Conservation (phyloP, 2,113 vertebrate species). For the Sylvietta virens region DNA sequence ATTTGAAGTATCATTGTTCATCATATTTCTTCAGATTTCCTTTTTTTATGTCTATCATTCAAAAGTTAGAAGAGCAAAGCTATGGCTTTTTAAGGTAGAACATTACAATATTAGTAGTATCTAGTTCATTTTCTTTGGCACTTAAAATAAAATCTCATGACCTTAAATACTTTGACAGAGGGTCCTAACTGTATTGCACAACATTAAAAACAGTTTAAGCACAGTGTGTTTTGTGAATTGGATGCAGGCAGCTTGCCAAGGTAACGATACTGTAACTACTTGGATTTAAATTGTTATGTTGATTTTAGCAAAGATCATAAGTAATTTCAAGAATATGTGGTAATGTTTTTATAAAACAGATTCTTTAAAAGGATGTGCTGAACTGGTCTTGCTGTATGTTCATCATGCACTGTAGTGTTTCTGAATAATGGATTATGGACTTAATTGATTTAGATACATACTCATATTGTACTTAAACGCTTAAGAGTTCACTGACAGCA, state of each 20-base stretch:
- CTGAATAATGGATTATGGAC: neutral
- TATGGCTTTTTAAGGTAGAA: constrained; percentile 2
- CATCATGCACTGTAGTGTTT: neutral
- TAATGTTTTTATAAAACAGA: constrained; percentile 7
- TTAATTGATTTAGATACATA: neutral
- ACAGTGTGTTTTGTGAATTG: constrained; percentile 40
- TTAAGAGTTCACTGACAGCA: neutral
- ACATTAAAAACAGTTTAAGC: constrained; percentile 50
- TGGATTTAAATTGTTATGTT: constrained; percentile 32
- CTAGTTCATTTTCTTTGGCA: constrained; percentile 45
- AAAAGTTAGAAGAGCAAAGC: neutral
- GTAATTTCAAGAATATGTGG: neutral
- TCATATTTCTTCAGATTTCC: neutral
- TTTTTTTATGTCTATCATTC: neutral
- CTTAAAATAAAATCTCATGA: constrained; percentile 60
- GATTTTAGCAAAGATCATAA: constrained; percentile 34
- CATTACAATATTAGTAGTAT: neutral
- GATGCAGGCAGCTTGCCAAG: constrained; percentile 38
- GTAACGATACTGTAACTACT: constrained; percentile 22
- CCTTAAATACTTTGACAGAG: constrained; percentile 47
- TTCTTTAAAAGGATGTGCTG: neutral
- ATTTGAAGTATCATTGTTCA: neutral
- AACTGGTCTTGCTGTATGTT: neutral
- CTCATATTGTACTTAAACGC: neutral
- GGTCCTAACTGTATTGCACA: constrained; percentile 24